These are phyloP conservation scores for Scaptomyza reducta DNA, from an alignment of 2,888 invertebrate species.

Conservation along the genomic window DNA sequence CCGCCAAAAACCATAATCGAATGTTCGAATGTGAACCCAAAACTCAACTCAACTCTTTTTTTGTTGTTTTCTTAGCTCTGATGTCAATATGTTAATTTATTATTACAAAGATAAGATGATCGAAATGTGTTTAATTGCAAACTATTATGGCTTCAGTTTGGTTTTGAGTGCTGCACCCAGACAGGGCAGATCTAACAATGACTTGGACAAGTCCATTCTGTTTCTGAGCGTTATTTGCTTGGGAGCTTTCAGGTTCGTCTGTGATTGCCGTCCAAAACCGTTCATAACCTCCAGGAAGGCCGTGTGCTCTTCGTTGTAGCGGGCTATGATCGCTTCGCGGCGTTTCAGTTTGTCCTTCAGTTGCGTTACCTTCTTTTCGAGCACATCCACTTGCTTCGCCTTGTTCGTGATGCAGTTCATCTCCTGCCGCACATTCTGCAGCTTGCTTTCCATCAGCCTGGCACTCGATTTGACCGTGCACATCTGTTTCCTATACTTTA, in stretches of 20 bases:
- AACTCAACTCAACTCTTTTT: too few relatives aligned
- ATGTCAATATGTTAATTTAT: background rate
- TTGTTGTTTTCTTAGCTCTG: too few relatives aligned
- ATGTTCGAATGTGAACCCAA: background rate
- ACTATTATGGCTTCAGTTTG: conserved; percentile 3
- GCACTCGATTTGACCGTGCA: conserved; percentile 50
- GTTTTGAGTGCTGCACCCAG: conserved; percentile 37
- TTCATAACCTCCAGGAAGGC: conserved; percentile 32
- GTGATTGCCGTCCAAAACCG: conserved; percentile 9
- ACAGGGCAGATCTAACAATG: conserved; percentile 23
- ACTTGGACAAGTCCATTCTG: conserved; percentile 2
- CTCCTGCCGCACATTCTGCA: conserved; percentile 47
- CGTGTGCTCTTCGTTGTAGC: conserved; percentile 42
- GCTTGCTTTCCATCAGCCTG: conserved; percentile 43
- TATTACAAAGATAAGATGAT: background rate
- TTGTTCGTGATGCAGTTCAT: conserved; percentile 40
- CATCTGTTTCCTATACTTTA: conserved; percentile 53
- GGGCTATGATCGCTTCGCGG: conserved; percentile 53
- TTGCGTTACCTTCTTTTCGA: conserved; percentile 25
- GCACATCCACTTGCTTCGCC: conserved; percentile 43
- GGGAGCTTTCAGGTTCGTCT: too few relatives aligned
- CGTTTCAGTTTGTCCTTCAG: conserved; percentile 44
- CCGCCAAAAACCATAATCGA: conserved; percentile 32
- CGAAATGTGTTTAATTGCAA: background rate
- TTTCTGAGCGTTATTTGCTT: background rate